These are phyloP conservation scores for Pteropus rufus DNA, from an alignment of 2,797 vertebrate genomes.

Conservation along the genomic window DNA sequence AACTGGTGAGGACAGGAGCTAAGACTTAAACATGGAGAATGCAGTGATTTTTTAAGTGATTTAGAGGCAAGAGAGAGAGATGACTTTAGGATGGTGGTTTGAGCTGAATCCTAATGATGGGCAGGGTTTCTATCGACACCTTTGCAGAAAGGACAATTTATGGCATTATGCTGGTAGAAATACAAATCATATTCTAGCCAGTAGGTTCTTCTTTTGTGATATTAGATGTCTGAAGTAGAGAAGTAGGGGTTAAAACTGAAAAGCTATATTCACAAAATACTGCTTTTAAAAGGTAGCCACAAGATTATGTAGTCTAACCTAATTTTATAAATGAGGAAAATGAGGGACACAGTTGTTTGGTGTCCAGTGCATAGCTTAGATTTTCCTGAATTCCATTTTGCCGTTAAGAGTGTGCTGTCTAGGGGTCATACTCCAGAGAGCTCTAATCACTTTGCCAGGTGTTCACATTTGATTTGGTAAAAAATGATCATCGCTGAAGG, in stretches of 20 bases:
- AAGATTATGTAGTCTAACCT: neutral
- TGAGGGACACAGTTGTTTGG: neutral
- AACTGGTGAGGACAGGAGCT: neutral
- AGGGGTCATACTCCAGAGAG: neutral
- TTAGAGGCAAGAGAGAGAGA: neutral
- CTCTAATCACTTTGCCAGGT: neutral
- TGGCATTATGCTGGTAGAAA: neutral
- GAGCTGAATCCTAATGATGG: neutral
- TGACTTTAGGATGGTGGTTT: neutral
- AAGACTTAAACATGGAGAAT: neutral
- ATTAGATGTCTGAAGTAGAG: neutral
- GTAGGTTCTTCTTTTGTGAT: neutral
- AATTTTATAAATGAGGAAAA: conserved; percentile 12
- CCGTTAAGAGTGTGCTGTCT: neutral
- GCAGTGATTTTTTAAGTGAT: neutral
- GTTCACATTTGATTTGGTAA: conserved; percentile 34
- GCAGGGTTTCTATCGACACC: neutral
- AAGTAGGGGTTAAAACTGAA: neutral
- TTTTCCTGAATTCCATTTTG: neutral
- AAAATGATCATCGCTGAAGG: neutral
- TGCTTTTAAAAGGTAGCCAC: neutral
- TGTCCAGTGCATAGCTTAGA: neutral
- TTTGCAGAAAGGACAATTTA: neutral
- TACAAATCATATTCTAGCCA: neutral
- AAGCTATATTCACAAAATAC: neutral